These are phyloP conservation scores for Pedicia rivosa DNA, from an alignment of 2,888 invertebrate species.

Conservation along the genomic window DNA sequence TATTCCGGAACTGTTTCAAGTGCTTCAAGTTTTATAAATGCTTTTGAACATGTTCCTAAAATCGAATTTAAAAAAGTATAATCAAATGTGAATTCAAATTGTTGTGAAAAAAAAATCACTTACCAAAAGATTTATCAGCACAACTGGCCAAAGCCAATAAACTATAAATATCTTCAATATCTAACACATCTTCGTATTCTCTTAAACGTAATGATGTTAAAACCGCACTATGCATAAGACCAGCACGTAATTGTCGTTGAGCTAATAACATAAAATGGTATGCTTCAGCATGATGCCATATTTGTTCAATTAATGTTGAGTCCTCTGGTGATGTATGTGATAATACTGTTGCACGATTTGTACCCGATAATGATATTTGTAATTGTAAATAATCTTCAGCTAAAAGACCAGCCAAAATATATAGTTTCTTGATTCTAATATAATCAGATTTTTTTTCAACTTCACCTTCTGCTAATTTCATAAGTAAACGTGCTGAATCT, in stretches of 20 bases:
- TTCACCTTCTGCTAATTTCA: constrained; percentile 57
- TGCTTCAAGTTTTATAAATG: constrained; percentile 85
- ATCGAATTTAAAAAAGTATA: no score
- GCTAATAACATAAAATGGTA: constrained; percentile 70
- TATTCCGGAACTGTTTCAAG: constrained; percentile 30
- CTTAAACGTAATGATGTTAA: constrained; percentile 49
- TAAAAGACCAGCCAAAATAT: constrained; percentile 74
- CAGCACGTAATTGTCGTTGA: constrained; percentile 61
- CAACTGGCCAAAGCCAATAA: constrained; percentile 49
- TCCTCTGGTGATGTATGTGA: constrained; percentile 29
- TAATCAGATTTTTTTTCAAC: constrained; percentile 52
- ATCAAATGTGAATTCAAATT: constrained; percentile 29
- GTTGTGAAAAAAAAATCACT: background rate
- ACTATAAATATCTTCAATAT: constrained; percentile 53
- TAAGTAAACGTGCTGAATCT: constrained; percentile 28
- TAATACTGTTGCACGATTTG: constrained; percentile 22
- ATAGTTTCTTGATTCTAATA: constrained; percentile 75
- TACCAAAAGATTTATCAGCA: constrained; percentile 38
- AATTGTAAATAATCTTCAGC: constrained; percentile 48
- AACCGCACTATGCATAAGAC: constrained; percentile 59
- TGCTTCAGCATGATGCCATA: constrained; percentile 76
- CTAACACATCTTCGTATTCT: constrained; percentile 64
- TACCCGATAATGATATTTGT: constrained; percentile 15
- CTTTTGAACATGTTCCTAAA: constrained; percentile 85
- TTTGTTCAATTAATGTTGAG: constrained; percentile 47